Evolutionary conservation across 1,140 invertebrate genomes (phyloP).

Genomic region (Batillaria attramentaria): DNA sequence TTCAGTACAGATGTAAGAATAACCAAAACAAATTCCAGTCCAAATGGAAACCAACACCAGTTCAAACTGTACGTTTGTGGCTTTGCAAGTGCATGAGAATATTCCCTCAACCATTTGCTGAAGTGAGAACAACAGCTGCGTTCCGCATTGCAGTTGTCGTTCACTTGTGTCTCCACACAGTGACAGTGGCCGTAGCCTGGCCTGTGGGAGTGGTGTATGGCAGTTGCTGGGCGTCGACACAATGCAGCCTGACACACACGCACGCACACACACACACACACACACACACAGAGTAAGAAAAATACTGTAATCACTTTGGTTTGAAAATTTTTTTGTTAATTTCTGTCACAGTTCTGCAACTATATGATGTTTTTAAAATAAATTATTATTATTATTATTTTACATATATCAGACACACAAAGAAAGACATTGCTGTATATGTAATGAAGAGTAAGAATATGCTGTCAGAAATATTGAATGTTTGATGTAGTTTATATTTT

Average conservation of each 20-base stretch:
- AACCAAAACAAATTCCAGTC: background rate
- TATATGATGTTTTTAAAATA: too few relatives aligned
- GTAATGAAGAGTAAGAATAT: too few relatives aligned
- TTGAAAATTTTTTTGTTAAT: too few relatives aligned
- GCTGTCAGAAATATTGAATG: too few relatives aligned
- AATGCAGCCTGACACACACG: constrained; percentile 42
- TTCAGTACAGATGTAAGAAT: background rate
- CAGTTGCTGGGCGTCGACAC: constrained; percentile 36
- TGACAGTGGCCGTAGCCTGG: constrained; percentile 38
- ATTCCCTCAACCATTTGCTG: too few relatives aligned
- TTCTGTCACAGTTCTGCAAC: too few relatives aligned
- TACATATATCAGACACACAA: background rate
- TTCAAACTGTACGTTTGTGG: background rate
- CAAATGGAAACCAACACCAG: background rate
- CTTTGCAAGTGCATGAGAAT: background rate
- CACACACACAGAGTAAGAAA: background rate
- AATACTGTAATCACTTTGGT: background rate
- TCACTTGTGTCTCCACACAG: constrained; percentile 50
- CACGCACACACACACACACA: background rate
- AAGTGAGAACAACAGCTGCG: too few relatives aligned
- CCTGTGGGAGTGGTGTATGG: constrained; percentile 34
- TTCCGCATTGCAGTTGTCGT: background rate
- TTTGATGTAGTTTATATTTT: too few relatives aligned
- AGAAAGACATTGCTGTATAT: background rate
- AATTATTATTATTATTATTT: too few relatives aligned